Conservation (phyloP, 2,888 invertebrate genomes). For the Cosmorhoe ocellata region DNA sequence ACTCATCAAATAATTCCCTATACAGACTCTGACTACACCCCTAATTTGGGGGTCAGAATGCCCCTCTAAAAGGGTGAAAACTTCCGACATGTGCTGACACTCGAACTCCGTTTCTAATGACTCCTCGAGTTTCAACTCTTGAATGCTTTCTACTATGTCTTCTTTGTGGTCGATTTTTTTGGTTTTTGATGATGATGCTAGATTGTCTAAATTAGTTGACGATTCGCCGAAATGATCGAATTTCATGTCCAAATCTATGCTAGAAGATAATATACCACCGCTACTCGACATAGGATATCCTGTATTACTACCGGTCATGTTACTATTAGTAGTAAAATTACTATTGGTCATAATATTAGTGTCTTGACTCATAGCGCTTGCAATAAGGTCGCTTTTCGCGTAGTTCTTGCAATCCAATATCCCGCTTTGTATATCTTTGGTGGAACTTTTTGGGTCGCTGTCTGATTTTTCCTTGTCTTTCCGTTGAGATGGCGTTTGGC, state of each 20-base stretch:
- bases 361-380: conserved; percentile 64
- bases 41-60: conserved; percentile 92
- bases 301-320: conserved; percentile 72
- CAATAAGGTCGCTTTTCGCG: conserved; percentile 55
- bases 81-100: conserved; percentile 86
- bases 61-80: conserved; percentile 84
- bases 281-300: conserved; percentile 75
- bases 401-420: conserved; percentile 65
- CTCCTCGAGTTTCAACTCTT: conserved; percentile 52
- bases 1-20: conserved; percentile 85
- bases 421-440: conserved; percentile 64
- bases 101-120: conserved; percentile 54
- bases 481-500: conserved; percentile 42
- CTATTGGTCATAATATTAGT: conserved; percentile 69
- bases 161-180: conserved; percentile 53
- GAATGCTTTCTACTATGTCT: conserved; percentile 43
- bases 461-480: conserved; percentile 68
- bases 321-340: conserved; percentile 72
- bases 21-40: conserved; percentile 86
- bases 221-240: conserved; percentile 85
- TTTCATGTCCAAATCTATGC: conserved; percentile 82
- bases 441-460: conserved; percentile 67
- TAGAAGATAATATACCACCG: conserved; percentile 63
- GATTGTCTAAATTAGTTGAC: conserved; percentile 57
- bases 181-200: conserved; percentile 24